Base-by-base conservation (phyloP, 1,140 invertebrate species). In the Lepidurus apus region DNA sequence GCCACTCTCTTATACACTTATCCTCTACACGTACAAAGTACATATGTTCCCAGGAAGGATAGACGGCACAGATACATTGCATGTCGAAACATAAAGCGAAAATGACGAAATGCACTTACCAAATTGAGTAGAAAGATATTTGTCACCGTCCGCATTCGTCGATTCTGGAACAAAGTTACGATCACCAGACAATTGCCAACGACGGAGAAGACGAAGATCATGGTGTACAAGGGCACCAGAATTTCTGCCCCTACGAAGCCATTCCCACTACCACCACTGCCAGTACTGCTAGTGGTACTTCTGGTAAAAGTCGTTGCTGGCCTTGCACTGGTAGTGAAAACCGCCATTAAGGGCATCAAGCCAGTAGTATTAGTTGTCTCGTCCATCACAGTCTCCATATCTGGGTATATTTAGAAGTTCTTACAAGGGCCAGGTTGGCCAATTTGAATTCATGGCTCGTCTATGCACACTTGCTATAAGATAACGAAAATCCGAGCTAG, bases 61-160 rank as follows among this genome's bases (percentile, higher is more conserved):
- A 4, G 34, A 34, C 34, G 34, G 34, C 3, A 3, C 34, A 34
- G 34, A 34, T 34, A 34, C 34, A 4, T 34, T 34, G 34, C 34
- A 4, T 3, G 4, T 7, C 17, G 53, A 65, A 47, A 65, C 21
- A 17, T 13, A 1, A 7, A 7, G 17, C 6, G 8, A 21, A 13
- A 17, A 65, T 21, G 0, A 17, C 7, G 24, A 75, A 79, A 45
- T 34, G 43, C 26, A 88, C 89, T 89, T 83, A 91, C 90, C 87
- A 95, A 86, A 85, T 95, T 95, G n/a, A 95, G 87, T 26, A 95
- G 87, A 84, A 94, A 95, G 10, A 95, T 90, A 83, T 96, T 95
- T 7, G 94, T 95, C 9, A 95, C 92, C 0, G 93, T 95, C 75
- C 93, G 87, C 93, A 96, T 95, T 80, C 92, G 86, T 81, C 91